Percentiles rank a stretch among this genome's conserved stretches.
Evolutionary conservation across 2,888 invertebrate genomes (phyloP).

Genomic region (Zygogramma bicolorata): DNA sequence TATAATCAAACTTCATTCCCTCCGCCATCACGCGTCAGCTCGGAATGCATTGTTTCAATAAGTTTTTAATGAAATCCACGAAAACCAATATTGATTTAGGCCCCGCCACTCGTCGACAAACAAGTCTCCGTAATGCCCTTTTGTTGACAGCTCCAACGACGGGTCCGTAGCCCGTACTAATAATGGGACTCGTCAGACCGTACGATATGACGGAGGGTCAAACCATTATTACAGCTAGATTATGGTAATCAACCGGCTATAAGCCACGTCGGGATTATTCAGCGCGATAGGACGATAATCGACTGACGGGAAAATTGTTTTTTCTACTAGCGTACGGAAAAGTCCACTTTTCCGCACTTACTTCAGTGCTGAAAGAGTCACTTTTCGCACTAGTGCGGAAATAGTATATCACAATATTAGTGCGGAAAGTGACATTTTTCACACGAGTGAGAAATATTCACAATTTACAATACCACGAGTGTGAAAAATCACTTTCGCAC

Average conservation of each 20-base stretch:
- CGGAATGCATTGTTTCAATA: conserved; percentile 23
- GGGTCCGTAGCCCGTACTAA: conserved; percentile 2
- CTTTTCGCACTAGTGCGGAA: too few relatives aligned
- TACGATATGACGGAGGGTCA: conserved; percentile 34
- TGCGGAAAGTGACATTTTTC: too few relatives aligned
- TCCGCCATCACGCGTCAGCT: background rate
- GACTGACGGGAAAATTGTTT: background rate
- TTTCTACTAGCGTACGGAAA: background rate
- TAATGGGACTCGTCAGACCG: conserved; percentile 29
- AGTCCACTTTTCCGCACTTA: too few relatives aligned
- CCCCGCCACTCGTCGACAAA: conserved; percentile 19
- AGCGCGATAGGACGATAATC: background rate
- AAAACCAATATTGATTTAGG: conserved; percentile 33
- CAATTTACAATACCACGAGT: too few relatives aligned
- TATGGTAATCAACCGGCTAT: conserved; percentile 38
- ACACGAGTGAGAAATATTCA: too few relatives aligned
- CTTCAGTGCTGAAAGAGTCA: too few relatives aligned
- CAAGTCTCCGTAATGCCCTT: conserved; percentile 15
- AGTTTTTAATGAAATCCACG: conserved; percentile 27
- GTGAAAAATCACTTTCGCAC: too few relatives aligned
- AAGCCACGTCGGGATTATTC: conserved; percentile 1
- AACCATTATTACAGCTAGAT: conserved; percentile 38
- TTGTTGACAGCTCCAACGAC: conserved; percentile 7
- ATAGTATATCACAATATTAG: too few relatives aligned
- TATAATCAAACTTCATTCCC: background rate